Evolutionary conservation across 1,140 invertebrate species (phyloP).

Genomic region (Aricia agestis): DNA sequence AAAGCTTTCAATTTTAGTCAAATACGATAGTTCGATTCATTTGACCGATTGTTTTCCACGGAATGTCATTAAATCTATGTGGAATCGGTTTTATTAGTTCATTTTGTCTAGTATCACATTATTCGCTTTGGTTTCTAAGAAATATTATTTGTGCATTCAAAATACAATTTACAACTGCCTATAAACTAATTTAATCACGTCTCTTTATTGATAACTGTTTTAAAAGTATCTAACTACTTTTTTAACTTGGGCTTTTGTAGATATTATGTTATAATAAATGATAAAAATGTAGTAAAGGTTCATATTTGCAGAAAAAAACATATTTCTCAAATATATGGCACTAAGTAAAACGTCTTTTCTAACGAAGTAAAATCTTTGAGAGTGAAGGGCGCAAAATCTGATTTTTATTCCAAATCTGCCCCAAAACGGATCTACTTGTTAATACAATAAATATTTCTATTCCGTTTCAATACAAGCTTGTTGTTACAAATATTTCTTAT

Average conservation of each 20-base stretch:
- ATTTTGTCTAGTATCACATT: background rate
- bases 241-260: too few species aligned
- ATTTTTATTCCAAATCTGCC: background rate
- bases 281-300: too few species aligned
- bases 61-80: background rate
- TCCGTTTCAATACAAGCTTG: constrained; percentile 3
- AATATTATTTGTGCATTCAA: background rate
- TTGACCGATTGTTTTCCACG: background rate
- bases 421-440: background rate
- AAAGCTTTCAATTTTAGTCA: background rate
- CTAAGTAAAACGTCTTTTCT: too few species aligned
- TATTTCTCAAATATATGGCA: too few species aligned
- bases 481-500: constrained; percentile 23
- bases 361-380: too few species aligned
- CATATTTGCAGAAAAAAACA: too few species aligned
- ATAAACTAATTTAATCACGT: too few species aligned
- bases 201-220: too few species aligned
- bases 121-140: background rate
- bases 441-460: background rate
- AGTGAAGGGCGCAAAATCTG: too few species aligned
- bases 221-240: too few species aligned
- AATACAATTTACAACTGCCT: too few species aligned
- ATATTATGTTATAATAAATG: too few species aligned
- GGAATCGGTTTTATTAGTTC: background rate
- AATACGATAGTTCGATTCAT: background rate